These are phyloP conservation scores for Aphidoletes aphidimyza DNA, from an alignment of 2,888 invertebrate species.

Conservation along the genomic window DNA sequence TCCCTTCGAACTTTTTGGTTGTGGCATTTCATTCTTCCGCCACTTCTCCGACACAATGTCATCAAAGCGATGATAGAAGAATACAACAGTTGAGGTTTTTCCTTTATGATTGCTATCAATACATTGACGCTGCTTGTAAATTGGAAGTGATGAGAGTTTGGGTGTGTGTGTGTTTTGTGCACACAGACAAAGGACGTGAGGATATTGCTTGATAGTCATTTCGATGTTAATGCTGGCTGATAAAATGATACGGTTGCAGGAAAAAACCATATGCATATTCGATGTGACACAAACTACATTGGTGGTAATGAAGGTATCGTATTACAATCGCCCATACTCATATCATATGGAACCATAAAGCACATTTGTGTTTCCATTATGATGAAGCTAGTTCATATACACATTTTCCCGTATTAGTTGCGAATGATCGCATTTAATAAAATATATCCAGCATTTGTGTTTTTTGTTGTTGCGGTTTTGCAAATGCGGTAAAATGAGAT, in stretches of 20 bases:
- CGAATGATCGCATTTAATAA: conserved; percentile 29
- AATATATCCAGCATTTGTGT: not conserved
- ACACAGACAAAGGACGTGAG: not conserved
- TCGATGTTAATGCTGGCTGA: not conserved
- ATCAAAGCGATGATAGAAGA: not conserved
- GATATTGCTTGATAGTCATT: conserved; percentile 1
- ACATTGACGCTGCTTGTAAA: not conserved
- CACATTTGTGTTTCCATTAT: conserved; percentile 28
- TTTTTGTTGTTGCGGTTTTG: conserved; percentile 31
- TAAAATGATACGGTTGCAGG: conserved; percentile 3
- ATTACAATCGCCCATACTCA: not conserved
- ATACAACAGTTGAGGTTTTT: not conserved
- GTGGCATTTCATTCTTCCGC: not conserved
- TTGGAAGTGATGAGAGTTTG: not conserved
- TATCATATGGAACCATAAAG: no score
- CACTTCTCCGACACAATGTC: not conserved
- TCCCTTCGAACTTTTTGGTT: conserved; percentile 26
- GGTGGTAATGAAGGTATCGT: conserved; percentile 22
- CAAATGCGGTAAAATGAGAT: conserved; percentile 24
- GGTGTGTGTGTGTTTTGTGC: conserved; percentile 16
- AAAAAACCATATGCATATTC: conserved; percentile 24
- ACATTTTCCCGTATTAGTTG: conserved; percentile 34
- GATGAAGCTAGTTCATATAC: not conserved
- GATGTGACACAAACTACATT: not conserved
- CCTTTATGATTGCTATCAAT: conserved; percentile 30